Evolutionary conservation across 2,113 vertebrate species (phyloP).

Genomic region (Meleagris gallopavo): DNA sequence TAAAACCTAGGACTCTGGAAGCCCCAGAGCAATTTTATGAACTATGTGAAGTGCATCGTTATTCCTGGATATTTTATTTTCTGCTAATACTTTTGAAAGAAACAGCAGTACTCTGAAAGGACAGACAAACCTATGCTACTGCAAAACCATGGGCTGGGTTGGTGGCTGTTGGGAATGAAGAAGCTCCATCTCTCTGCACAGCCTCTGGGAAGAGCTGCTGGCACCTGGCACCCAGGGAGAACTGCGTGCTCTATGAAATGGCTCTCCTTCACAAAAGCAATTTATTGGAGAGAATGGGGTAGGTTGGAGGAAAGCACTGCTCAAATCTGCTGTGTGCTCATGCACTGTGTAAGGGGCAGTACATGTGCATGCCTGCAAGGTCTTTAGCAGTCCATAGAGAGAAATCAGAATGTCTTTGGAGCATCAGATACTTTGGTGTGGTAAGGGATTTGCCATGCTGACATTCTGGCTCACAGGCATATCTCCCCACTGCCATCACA

Average conservation of each 20-base stretch:
- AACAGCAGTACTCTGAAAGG: no score
- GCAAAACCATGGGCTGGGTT: not conserved
- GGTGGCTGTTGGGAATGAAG: not conserved
- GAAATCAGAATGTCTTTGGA: not conserved
- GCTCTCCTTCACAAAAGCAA: not conserved
- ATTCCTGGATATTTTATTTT: not conserved
- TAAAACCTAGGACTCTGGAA: not conserved
- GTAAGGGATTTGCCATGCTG: not conserved
- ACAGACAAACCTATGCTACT: not conserved
- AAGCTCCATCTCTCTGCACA: not conserved
- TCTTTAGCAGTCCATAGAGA: not conserved
- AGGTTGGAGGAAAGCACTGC: not conserved
- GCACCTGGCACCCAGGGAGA: not conserved
- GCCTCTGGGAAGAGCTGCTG: not conserved
- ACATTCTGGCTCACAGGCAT: not conserved
- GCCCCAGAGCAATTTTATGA: not conserved
- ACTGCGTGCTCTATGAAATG: not conserved
- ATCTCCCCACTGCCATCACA: not conserved
- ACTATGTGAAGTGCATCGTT: not conserved
- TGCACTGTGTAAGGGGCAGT: not conserved
- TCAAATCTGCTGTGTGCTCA: not conserved
- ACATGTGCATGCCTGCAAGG: not conserved
- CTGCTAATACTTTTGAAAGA: not conserved
- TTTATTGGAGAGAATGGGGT: not conserved
- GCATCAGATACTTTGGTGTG: not conserved